Base-by-base conservation (phyloP, 1,140 invertebrate species). In the Xylocopa sonorina region DNA sequence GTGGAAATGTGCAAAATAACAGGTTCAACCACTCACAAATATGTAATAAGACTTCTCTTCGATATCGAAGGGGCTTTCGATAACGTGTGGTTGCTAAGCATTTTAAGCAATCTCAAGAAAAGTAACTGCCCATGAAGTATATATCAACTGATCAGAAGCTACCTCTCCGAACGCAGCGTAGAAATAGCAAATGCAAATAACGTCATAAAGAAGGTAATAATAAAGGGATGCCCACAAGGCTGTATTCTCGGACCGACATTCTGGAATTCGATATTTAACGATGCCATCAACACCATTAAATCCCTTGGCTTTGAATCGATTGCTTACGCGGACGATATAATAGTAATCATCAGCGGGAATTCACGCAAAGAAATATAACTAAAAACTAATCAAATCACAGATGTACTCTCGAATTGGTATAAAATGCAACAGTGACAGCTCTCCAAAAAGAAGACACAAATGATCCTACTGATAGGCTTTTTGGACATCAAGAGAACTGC, bases 61-160 rank as follows among this genome's bases (percentile, higher is more conserved):
- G 93, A 94, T 66, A 93, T 94, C 14, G 87, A 88, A 7, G 93
- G 92, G 0, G 93, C 93, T 0, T 94, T 93, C 63, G 89, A 93
- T 64, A 89, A 89, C 21, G 85, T 88, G n/a, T 90, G 90, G 88
- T 93, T 91, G 92, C 89, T 90, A 0, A 84, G 82, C 66, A 82
- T 92, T 0, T 41, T 93, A 0, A 1, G 80, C 0, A 88, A 88
- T 41, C 62, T 90, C 0, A 81, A 75, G 29, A 34, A 60, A 0
- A 67, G 83, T 34, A 4, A 73, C 0, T 88, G 89, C 24, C 87
- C 85, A 0, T 34, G 46, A 27, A 79, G 88, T 24, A 3, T 91
- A 0, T 81, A 83, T 32, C 93, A 9, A 53, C 72, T 3, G 83
- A n/a, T n/a, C n/a, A n/a, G n/a, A n/a, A n/a, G n/a, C n/a, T n/a